Conservation (phyloP, 2,113 vertebrate species). For the Aythya baeri region DNA sequence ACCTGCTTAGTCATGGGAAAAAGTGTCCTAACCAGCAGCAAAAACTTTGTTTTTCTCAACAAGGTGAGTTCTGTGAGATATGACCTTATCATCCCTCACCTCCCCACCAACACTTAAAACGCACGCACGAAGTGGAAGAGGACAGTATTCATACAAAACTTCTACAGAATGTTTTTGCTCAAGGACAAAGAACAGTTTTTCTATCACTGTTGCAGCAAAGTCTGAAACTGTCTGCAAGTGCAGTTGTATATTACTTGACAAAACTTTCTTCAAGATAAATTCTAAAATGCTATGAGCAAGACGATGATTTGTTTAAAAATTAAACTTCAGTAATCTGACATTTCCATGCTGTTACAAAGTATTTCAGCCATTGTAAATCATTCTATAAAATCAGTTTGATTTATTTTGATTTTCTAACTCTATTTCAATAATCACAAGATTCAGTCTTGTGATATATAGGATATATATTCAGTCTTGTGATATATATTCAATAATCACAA, state of each 20-base stretch:
- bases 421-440: background rate
- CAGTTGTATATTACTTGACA: background rate
- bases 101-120: background rate
- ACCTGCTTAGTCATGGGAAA: slow-evolving; percentile 33
- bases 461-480: too few species aligned
- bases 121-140: background rate
- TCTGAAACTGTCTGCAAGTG: background rate
- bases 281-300: background rate
- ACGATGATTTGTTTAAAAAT: background rate
- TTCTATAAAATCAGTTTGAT: background rate
- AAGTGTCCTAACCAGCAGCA: background rate
- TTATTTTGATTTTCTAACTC: background rate
- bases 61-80: background rate
- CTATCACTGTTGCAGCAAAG: background rate
- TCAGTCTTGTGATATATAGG: background rate
- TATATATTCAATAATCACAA: background rate
- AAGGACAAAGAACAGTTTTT: background rate
- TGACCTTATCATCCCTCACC: background rate
- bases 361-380: background rate
- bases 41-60: background rate
- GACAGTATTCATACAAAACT: background rate
- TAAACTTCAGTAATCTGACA: background rate
- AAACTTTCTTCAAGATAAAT: background rate
- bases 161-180: background rate
- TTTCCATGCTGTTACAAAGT: background rate